Base-by-base conservation (phyloP, 2,797 vertebrate genomes). In the Gallinago solitaria region DNA sequence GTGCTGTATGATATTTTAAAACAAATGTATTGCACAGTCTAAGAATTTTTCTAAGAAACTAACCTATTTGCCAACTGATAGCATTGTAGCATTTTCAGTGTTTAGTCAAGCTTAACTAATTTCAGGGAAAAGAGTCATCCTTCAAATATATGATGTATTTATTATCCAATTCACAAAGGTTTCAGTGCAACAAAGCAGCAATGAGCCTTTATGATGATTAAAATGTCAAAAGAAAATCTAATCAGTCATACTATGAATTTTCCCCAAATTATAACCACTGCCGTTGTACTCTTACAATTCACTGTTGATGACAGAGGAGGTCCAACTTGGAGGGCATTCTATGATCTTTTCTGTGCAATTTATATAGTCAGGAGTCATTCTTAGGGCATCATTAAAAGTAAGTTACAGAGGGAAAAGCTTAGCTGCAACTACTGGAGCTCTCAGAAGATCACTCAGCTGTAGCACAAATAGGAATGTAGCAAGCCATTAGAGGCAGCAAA, bases 111-210 rank as follows among this genome's bases (percentile, higher is more conserved):
- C 63, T 88, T 90, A 90, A 88, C 39, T 82, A 48, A 94, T 85
- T 82, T 80, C 57, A 80, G 53, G 23, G n/a, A 77, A 71, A 83
- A 50, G 54, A 94, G 59, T 92, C 67, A 95, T 91, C 75, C 78
- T 90, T 93, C 83, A 97, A 91, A 79, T 64, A 45, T 5, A 47
- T 86, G 89, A 71, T 39, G 69, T 64, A 90, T 96, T 94, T 93
- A 93, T 93, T 96, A 94, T 61, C 61, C 91, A 95, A 69, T 94
- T 92, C 91, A 95, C 61, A 85, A 83, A 84, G 59, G 41, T 83
- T 95, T 85, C 53, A 88, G 67, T 35, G 83, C n/a, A 93, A 93
- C 81, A 95, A 95, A 94, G 59, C 61, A 90, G 78, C 85, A 90
- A 28, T 65, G 61, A 82, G 83, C 15, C 43, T 93, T 96, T 80